Base-by-base conservation (phyloP, 2,888 invertebrate genomes). In the Lymantria dispar region DNA sequence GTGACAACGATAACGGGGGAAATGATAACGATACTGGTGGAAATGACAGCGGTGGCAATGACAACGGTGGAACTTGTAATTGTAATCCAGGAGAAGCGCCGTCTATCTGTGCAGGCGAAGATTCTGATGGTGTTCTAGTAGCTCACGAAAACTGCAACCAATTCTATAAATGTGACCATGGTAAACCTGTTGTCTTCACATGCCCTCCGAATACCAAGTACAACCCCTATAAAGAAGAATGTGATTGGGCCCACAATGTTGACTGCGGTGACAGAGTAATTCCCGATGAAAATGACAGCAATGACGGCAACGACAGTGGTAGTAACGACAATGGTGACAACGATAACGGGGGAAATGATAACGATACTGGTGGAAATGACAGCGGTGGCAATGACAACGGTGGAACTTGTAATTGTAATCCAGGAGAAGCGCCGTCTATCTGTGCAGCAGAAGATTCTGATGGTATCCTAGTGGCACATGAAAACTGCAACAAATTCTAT, bases 71-170 rank as follows among this genome's bases (percentile, higher is more conserved):
- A 8, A 51, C 49, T 29, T 57, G 63, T 10, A 63, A 69, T 46
- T 60, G 62, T 48, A 51, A 74, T 12, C 72, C 72, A 0, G 60
- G 47, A 8, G 59, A 73, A 53, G 76, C 76, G 0, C 63, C 64
- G 0, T 50, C 45, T 0, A 68, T 72, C 22, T 79, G 78, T 30
- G 68, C 67, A 3, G 54, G 56, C 13, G 55, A 59, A 0, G 63
- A 54, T 5, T 72, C 74, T 0, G 65, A 74, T 0, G 68, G 73
- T 7, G 41, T 56, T 3, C 49, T 76, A 0, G 55, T 76, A 0
- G 70, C 65, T 5, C 76, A 79, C 48, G 72, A 77, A 45, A 67
- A 76, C 46, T 80, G 79, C 48, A 69, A 72, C 33, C 60, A 73
- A 46, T 78, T 72, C 47, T 78, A 76, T 46, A 64, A 64, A 47